phyloP scores from a whole-genome alignment of 92 coral and sea anemone genomes.

The Epizoanthus stellaris region DNA sequence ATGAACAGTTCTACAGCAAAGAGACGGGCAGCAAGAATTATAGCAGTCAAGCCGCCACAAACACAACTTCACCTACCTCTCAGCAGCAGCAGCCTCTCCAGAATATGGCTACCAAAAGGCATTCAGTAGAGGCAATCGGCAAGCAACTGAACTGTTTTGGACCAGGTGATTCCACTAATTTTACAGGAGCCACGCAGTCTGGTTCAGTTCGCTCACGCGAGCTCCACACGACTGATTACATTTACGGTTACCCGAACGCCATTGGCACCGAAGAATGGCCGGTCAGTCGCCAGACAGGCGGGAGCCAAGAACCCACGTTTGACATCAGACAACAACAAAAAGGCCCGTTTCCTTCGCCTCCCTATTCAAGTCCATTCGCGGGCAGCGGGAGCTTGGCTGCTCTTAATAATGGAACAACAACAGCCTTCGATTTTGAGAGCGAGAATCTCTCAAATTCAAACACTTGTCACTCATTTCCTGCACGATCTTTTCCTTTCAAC shows the following conservation, averaged over 20 bases:
- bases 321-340: constrained; percentile 45
- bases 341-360: constrained; percentile 32
- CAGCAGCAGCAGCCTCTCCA: constrained; percentile 13
- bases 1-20: too few species aligned
- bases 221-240: constrained; percentile 47
- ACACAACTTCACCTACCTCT: constrained; percentile 12
- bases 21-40: constrained; percentile 22
- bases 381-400: constrained; percentile 41
- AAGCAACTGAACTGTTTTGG: constrained; percentile 35
- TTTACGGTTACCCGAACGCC: constrained; percentile 30
- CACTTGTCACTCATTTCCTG: constrained; percentile 22
- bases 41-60: constrained; percentile 10
- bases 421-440: constrained; percentile 3
- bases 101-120: constrained; percentile 19
- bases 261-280: constrained; percentile 26
- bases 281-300: constrained; percentile 47
- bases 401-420: constrained; percentile 29
- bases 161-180: constrained; percentile 27
- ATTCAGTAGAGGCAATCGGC: constrained; percentile 16
- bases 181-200: constrained; percentile 94
- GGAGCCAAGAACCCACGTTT: constrained; percentile 41
- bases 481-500: constrained; percentile 7
- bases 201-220: constrained; percentile 74
- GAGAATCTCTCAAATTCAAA: constrained; percentile 15
- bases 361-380: constrained; percentile 42